Conservation (phyloP, 53 echinoderm and acorn worm species). For the Holothuria leucospilota region DNA sequence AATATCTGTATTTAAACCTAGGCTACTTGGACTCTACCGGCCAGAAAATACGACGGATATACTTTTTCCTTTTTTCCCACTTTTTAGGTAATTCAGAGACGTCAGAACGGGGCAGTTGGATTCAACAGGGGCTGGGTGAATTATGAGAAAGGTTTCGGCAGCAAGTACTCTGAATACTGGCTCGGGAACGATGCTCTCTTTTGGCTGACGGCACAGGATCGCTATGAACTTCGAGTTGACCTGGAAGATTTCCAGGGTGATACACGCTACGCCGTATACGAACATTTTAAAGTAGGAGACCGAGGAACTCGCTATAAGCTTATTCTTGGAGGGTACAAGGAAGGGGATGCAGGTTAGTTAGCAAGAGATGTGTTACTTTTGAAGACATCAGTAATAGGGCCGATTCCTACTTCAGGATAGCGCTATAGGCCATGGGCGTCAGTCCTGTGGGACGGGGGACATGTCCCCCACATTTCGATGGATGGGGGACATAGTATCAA, state of each 20-base stretch:
- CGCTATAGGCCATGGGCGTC: too few relatives aligned
- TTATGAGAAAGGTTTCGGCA: constrained; percentile 77
- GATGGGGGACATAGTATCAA: too few relatives aligned
- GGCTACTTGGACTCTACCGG: too few relatives aligned
- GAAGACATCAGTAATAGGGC: too few relatives aligned
- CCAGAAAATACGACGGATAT: too few relatives aligned
- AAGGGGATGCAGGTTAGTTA: constrained; percentile 73
- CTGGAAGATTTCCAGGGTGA: constrained; percentile 58
- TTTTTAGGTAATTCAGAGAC: constrained; percentile 72
- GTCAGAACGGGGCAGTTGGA: constrained; percentile 62
- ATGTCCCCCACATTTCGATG: too few relatives aligned
- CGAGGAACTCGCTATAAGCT: constrained; percentile 67
- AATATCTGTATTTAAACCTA: too few relatives aligned
- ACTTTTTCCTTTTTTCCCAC: neutral
- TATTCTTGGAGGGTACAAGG: constrained; percentile 56
- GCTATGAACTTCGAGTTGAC: constrained; percentile 69
- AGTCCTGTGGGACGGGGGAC: too few relatives aligned
- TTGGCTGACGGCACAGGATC: constrained; percentile 62
- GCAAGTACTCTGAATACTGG: constrained; percentile 74
- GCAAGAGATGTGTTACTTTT: neutral
- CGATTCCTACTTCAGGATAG: too few relatives aligned
- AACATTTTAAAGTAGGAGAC: constrained; percentile 74
- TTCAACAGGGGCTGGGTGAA: constrained; percentile 71
- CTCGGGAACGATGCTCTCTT: constrained; percentile 71
- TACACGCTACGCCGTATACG: constrained; percentile 60